Evolutionary conservation across 37 sponge, comb jelly and placozoan species (phyloP).

Genomic region (Chondrosia reniformis): DNA sequence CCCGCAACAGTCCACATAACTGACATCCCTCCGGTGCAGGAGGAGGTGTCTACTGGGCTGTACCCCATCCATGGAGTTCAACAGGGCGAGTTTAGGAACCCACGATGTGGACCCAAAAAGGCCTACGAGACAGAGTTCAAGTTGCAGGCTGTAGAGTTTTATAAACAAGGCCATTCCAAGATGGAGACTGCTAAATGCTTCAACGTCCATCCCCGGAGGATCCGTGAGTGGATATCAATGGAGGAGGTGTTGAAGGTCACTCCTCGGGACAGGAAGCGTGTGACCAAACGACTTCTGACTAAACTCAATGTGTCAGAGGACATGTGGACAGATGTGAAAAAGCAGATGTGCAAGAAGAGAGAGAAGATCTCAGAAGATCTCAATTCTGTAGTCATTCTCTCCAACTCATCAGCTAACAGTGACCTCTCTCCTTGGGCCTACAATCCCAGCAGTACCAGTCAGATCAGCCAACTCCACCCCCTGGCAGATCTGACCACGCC

Average conservation of each 20-base stretch:
- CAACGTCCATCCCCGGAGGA: constrained; percentile 11
- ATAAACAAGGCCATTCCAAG: constrained; percentile 19
- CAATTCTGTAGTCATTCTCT: background rate
- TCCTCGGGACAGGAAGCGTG: constrained; percentile 7
- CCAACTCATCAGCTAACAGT: background rate
- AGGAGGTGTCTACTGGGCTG: constrained; percentile 10
- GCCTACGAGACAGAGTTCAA: constrained; percentile 6
- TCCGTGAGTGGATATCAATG: constrained; percentile 19
- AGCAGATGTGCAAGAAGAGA: background rate
- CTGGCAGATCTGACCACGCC: constrained; percentile 17
- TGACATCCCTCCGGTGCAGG: background rate
- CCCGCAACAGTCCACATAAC: background rate
- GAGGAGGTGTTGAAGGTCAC: constrained; percentile 16
- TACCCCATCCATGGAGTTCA: background rate
- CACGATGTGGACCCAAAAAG: constrained; percentile 6
- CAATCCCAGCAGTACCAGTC: background rate
- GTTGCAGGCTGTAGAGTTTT: constrained; percentile 15
- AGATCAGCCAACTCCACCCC: constrained; percentile 1
- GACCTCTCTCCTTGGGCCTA: constrained; percentile 7
- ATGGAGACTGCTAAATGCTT: constrained; percentile 6
- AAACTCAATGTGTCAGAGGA: constrained; percentile 9
- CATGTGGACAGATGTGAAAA: background rate
- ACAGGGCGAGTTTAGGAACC: background rate
- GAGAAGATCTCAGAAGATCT: background rate
- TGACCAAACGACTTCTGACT: constrained; percentile 10